These are phyloP conservation scores for Sipha flava DNA, from an alignment of 1,140 invertebrate genomes.

Conservation along the genomic window DNA sequence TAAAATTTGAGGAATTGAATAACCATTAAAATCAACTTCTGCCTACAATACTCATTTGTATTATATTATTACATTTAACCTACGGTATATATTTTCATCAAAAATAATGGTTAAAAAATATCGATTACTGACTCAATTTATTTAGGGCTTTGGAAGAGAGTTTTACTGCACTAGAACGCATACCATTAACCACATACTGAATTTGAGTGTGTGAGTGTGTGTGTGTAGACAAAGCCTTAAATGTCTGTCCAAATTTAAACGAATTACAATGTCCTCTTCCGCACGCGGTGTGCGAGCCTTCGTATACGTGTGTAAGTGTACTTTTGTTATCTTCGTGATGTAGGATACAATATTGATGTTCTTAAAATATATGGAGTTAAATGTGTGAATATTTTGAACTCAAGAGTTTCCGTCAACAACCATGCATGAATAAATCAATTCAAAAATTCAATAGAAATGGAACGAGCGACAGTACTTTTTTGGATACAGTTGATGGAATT, in stretches of 20 bases:
- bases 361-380: too few relatives aligned
- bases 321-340: background rate
- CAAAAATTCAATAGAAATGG: background rate
- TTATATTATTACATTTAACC: background rate
- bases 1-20: too few relatives aligned
- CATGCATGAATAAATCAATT: background rate
- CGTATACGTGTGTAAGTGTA: background rate
- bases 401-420: background rate
- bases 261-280: background rate
- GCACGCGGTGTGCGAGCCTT: background rate
- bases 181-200: too few relatives aligned
- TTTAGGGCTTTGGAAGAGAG: too few relatives aligned
- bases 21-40: too few relatives aligned
- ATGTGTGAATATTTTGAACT: background rate
- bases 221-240: background rate
- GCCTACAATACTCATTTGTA: too few relatives aligned
- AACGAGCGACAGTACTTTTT: background rate
- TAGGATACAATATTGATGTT: background rate
- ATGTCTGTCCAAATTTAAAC: background rate
- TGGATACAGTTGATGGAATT: too few relatives aligned
- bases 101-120: too few relatives aligned
- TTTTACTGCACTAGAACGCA: too few relatives aligned
- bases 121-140: too few relatives aligned
- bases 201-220: too few relatives aligned
- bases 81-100: too few relatives aligned